Evolutionary conservation across 2,113 vertebrate species (phyloP), one percentile per base, ranked within the genome.

Genomic region (Toxotes chatareus): DNA sequence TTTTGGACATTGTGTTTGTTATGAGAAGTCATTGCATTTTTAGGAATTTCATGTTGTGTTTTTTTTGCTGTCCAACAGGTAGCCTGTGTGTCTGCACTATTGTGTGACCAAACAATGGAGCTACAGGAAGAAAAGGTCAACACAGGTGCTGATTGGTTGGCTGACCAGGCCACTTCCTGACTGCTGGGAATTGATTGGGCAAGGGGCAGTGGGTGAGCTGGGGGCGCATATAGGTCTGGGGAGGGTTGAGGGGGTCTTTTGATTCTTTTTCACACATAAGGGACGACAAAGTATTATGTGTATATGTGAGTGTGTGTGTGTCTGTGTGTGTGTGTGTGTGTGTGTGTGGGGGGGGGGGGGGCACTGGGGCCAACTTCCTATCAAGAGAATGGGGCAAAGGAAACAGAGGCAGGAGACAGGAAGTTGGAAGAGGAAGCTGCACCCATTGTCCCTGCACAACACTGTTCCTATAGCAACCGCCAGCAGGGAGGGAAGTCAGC

Each of bases 351-450:
- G 7, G 47, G 27, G 32, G 47, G 70, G 83, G 82, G 79, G 57
- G 75, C 65, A 70, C 72, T 77, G 85, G 84, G 91, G 91, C 91
- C 91, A 92, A 91, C 91, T 93, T 94, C 93, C 95, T 95, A 93
- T 93, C 89, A 80, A 93, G 91, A 95, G 94, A 95, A 95, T 95
- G 92, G 93, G 93, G 93, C 88, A 93, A 91, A 94, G 95, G 94
- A 95, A 95, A 95, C 94, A 93, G 91, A 94, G 91, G 89, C 94
- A 95, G 95, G 95, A 96, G 95, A 95, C 94, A 93, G 95, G 95
- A 96, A 96, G 92, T 69, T 94, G 91, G 94, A 94, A 95, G 92
- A 96, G 95, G 95, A 96, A 96, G 95, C 95, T 96, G 90, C 95
- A 76, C 95, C 95, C 95, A 95, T 94, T 95, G 94, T 95, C 92